Base-by-base conservation (phyloP, 2,113 vertebrate species). In the Pogona vitticeps region DNA sequence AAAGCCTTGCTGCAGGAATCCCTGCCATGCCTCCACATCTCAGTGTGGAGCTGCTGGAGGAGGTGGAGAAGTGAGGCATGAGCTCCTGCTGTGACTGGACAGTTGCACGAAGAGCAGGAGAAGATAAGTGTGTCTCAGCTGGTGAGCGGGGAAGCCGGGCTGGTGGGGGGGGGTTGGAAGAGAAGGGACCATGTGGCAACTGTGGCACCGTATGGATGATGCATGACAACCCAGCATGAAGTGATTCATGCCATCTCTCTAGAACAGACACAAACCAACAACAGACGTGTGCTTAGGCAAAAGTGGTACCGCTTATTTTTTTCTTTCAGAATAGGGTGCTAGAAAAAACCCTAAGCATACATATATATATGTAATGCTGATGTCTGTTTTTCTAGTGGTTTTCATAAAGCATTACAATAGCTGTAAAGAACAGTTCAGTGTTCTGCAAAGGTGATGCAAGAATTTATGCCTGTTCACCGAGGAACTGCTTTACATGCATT, bases 401-500 rank as follows among this genome's bases (percentile, higher is more conserved):
- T 85, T 0, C 2, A 70, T 71, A 76, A 89, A 71, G 26, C n/a
- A 71, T 85, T 76, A 86, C 63, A 76, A 42, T 46, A 52, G 20
- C 21, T 26, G 76, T 15, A 56, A 15, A 26, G 65, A 80, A 75
- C 76, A 61, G 0, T 73, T 70, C 65, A 36, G 42, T 76, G 31
- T 31, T 82, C 72, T 82, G 40, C 84, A 82, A 85, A 71, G 73
- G 52, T 87, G n/a, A 56, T 85, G 0, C 1, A 56, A 56, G 82
- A 18, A 1, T 87, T 89, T 83, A 14, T 79, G 0, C 80, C 79
- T 87, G 59, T 79, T 89, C 26, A 77, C 33, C 52, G 77, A 38
- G 12, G 2, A 85, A 73, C 87, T 80, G 65, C 31, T 85, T 72
- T 86, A 86, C 92, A 85, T 56, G 83, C 4, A 2, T 75, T 73